Conservation (phyloP, 2,113 vertebrate species). For the Ancistrus triradiatus region DNA sequence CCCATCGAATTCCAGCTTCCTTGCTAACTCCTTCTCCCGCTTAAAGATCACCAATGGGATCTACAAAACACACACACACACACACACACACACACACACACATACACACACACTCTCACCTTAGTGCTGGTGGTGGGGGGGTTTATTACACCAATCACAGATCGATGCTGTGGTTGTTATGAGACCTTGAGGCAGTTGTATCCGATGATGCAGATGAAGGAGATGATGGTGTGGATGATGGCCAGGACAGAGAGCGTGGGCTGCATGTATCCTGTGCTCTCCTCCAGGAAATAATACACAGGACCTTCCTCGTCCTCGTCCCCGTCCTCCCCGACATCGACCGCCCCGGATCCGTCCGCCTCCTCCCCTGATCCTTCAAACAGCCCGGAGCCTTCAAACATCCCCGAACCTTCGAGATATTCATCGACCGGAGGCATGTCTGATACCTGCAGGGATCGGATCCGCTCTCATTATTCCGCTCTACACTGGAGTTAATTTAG, state of each 20-base stretch:
- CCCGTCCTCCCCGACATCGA: slow-evolving; percentile 55
- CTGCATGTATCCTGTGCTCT: slow-evolving; percentile 94
- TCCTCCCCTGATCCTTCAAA: slow-evolving; percentile 68
- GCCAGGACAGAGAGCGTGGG: slow-evolving; percentile 78
- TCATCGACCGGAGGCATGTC: slow-evolving; percentile 74
- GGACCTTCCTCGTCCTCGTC: slow-evolving; percentile 78
- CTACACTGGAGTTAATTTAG: not conserved
- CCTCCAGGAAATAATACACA: slow-evolving; percentile 87
- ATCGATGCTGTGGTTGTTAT: not conserved
- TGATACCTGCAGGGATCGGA: slow-evolving; percentile 71
- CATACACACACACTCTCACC: slow-evolving; percentile 4
- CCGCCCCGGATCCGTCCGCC: slow-evolving; percentile 70
- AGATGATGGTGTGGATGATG: slow-evolving; percentile 81
- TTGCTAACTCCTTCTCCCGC: slow-evolving; percentile 88
- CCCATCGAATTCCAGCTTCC: slow-evolving; percentile 89
- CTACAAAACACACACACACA: slow-evolving; percentile 62
- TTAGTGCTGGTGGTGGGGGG: too few relatives aligned
- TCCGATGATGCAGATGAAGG: slow-evolving; percentile 92
- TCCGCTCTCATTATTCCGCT: not conserved
- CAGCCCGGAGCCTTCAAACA: slow-evolving; percentile 65
- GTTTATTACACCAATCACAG: too few relatives aligned
- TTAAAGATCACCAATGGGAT: slow-evolving; percentile 91
- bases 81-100: slow-evolving; percentile 13
- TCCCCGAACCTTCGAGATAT: slow-evolving; percentile 62
- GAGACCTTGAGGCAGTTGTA: slow-evolving; percentile 92